Conservation (phyloP, 2,888 invertebrate species). For the Automeris io region DNA sequence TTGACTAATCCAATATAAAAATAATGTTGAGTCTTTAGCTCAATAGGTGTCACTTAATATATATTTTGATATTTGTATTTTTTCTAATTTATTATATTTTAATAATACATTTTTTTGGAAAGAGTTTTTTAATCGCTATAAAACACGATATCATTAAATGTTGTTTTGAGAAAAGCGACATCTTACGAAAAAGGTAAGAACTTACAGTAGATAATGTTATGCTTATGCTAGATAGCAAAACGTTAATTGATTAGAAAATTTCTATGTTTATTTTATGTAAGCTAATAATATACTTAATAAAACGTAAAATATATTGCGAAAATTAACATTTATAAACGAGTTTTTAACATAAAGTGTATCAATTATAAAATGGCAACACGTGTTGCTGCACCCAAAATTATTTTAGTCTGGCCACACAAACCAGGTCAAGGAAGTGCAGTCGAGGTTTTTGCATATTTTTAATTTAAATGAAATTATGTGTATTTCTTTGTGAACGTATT, state of each 20-base stretch:
- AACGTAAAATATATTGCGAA: not conserved
- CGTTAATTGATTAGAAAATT: not conserved
- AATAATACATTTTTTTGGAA: too few species aligned
- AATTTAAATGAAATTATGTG: constrained; percentile 46
- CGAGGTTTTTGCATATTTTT: constrained; percentile 47
- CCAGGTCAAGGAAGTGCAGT: constrained; percentile 67
- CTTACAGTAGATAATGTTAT: not conserved
- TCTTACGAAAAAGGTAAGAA: not conserved
- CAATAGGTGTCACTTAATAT: too few species aligned
- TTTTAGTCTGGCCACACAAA: constrained; percentile 40
- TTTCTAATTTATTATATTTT: too few species aligned
- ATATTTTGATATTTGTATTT: too few species aligned
- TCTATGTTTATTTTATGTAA: not conserved
- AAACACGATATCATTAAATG: too few species aligned
- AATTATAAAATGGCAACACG: not conserved
- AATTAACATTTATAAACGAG: too few species aligned
- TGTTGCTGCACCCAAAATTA: constrained; percentile 13
- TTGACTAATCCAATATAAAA: too few species aligned
- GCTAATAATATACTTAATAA: not conserved
- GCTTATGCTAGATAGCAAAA: not conserved
- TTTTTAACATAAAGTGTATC: not conserved
- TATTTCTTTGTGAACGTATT: constrained; percentile 25
- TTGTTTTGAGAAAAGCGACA: not conserved
- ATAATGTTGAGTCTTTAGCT: too few species aligned
- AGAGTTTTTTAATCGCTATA: too few species aligned